Base-by-base conservation (phyloP, 2,797 vertebrate species). In the Malurus splendens region DNA sequence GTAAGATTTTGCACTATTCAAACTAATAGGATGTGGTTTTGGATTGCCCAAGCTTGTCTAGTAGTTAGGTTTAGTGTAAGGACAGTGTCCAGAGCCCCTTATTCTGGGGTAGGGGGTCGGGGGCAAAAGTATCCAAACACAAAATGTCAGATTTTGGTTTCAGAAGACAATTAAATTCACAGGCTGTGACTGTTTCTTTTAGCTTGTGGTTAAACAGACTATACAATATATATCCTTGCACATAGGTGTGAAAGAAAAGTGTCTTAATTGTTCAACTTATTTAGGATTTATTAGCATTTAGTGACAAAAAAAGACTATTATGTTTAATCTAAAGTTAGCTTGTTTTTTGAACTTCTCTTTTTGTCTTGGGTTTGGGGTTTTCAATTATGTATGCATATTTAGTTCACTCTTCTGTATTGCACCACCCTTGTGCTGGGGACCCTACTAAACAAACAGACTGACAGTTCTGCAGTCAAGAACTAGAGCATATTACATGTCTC, bases 361-460 rank as follows among this genome's bases (percentile, higher is more conserved):
- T 59, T 72, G 12, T 68, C 18, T 22, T 84, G 51, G 0, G 9
- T 72, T 82, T 54, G 14, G 18, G 4, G 7, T 44, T 64, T 79
- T 42, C 44, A 50, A 10, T 24, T 67, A 1, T 7, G 20, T 19
- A 12, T 60, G 30, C 27, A 2, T 28, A 18, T 55, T 59, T 71
- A 59, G 38, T 38, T 86, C 16, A 12, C 5, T 73, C 30, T 75
- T 59, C 19, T 79, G 19, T 60, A 6, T 60, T 52, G 18, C 22
- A 22, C 45, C 27, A 45, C 0, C 0, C 10, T 27, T 60, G 6
- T 72, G 18, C 33, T 72, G 12, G 8, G 30, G 15, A 50, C 47
- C 8, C 33, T 81, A 2, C 22, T 48, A 36, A 78, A 41, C 30
- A 71, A 55, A 39, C 28, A 33, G 38, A 30, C 33, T 76, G 39